Conservation (phyloP, 37 sponge, comb jelly and placozoan genomes). For the Halichondria panicea region DNA sequence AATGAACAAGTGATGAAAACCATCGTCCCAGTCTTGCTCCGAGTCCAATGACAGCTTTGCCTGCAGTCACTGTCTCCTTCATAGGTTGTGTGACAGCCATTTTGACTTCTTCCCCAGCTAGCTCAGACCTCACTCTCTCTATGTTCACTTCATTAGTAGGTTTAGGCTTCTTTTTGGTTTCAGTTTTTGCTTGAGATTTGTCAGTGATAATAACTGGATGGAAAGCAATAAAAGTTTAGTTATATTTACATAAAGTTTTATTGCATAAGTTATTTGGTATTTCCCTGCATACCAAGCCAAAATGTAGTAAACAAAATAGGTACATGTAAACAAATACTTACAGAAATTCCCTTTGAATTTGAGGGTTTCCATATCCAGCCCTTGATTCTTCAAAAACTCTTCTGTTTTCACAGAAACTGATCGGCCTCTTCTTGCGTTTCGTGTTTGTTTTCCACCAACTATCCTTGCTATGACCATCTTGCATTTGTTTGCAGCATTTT, state of each 20-base stretch:
- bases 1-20: neutral
- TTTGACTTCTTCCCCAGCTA: slow-evolving; percentile 7
- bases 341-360: slow-evolving; percentile 1
- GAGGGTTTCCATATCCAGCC: neutral
- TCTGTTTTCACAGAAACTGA: neutral
- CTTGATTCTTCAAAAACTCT: neutral
- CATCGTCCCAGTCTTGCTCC: neutral
- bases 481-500: slow-evolving; percentile 4
- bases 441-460: neutral
- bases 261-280: no score
- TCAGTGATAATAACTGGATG: slow-evolving; percentile 1
- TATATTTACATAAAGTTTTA: no score
- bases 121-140: no score
- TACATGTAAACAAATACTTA: no score
- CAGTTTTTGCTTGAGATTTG: neutral
- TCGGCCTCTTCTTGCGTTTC: neutral
- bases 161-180: neutral
- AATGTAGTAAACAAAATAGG: no score
- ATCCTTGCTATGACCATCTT: slow-evolving; percentile 8
- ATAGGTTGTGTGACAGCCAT: neutral
- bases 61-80: slow-evolving; percentile 29
- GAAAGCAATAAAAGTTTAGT: neutral
- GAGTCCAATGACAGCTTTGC: slow-evolving; percentile 9
- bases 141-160: neutral
- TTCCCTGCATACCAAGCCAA: no score